Evolutionary conservation across 2,113 vertebrate genomes (phyloP), one percentile per base, ranked within the genome.

Genomic region (Mormyrus iriodes): DNA sequence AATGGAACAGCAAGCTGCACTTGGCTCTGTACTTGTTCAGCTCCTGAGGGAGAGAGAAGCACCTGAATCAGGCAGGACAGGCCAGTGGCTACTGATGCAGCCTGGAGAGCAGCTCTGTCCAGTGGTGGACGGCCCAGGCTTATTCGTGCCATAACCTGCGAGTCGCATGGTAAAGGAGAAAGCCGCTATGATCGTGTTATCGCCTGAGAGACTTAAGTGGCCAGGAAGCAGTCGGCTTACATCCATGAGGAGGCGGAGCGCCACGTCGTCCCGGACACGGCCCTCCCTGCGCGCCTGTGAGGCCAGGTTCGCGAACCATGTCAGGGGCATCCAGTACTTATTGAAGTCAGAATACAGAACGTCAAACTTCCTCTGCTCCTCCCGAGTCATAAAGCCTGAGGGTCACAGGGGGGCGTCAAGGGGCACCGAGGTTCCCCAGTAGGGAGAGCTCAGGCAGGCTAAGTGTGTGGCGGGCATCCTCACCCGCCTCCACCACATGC

Each of bases 291-390:
- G 94, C 0, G 97, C 97, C 87, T 93, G 94, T 13, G 97, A 95
- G 0, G 96, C 97, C 93, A 98, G 94, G 91, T 98, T 98, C 6
- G 96, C 96, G 91, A 98, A 97, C 97, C 98, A 98, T 1, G 97
- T 95, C 1, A 97, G 93, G 8, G 97, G 98, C 90, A 99, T 96
- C 97, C 97, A 98, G 94, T 98, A 99, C 91, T 98, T 98, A 94
- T 98, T 98, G 92, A 97, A 98, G 91, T 98, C 96, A 0, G 96
- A 98, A 91, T 97, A 94, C 48, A 98, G 94, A 27, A 95, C 96
- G 90, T 98, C 96, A 0, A 96, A 96, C 46, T 95, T 96, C 85
- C 95, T 95, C 86, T 92, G 93, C 92, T 98, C 97, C 0, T 96
- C 94, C 65, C 93, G 90, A 0, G 96, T 97, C 96, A 97, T 98